Evolutionary conservation across 2,888 invertebrate species (phyloP).

Genomic region (Pelosia muscerda): DNA sequence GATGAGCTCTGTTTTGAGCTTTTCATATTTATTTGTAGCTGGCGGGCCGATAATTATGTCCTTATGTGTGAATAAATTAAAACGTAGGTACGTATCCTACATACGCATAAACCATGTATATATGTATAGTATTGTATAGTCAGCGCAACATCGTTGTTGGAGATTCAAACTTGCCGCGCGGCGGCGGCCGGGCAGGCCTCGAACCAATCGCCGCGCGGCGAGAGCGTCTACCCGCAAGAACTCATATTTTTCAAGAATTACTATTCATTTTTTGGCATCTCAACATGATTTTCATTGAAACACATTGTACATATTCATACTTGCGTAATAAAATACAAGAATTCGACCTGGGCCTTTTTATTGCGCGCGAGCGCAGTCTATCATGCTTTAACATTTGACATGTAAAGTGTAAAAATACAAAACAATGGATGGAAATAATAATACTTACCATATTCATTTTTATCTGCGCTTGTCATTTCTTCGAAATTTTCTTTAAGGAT

Average conservation of each 20-base stretch:
- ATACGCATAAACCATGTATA: constrained; percentile 1
- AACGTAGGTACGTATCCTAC: too few species aligned
- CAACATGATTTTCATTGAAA: constrained; percentile 16
- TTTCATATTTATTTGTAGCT: too few species aligned
- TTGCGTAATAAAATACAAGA: constrained; percentile 13
- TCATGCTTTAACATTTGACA: constrained; percentile 6
- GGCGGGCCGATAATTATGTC: too few species aligned
- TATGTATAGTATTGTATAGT: constrained; percentile 3
- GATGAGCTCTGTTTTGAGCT: too few species aligned
- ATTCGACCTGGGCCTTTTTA: constrained; percentile 6
- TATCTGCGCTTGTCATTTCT: constrained; percentile 17
- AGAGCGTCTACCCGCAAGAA: constrained; percentile 14
- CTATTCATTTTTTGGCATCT: constrained; percentile 16
- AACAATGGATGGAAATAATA: background rate
- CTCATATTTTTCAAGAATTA: constrained; percentile 15
- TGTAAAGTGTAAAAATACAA: background rate
- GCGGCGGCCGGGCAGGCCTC: constrained; percentile 3
- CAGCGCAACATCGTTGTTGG: constrained; percentile 10
- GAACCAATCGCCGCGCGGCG: constrained; percentile 14
- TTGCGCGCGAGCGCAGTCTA: constrained; percentile 3
- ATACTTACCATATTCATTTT: constrained; percentile 23
- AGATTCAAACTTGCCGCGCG: constrained; percentile 6
- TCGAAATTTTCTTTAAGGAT: constrained; percentile 18
- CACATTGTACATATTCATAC: constrained; percentile 16
- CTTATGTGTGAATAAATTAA: too few species aligned